Base-by-base conservation (phyloP, 2,113 vertebrate species). In the Ptilorrhoa leucosticta region DNA sequence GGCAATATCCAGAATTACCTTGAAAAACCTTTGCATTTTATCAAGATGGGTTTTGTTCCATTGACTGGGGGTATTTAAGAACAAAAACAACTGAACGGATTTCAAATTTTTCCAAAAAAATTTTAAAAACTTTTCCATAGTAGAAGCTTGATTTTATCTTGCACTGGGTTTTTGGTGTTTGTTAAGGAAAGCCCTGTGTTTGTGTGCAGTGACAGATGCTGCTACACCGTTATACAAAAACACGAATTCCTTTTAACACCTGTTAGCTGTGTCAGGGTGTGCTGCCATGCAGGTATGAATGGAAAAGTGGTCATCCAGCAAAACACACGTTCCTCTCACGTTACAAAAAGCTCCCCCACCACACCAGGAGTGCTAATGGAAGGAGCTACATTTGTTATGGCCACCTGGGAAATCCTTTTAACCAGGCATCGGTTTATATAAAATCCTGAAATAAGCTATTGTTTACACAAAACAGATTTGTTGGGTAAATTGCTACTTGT, bases 401-500 rank as follows among this genome's bases (percentile, higher is more conserved):
- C 13, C 83, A 66, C 54, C 51, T 70, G 76, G 50, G 89, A 92
- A 90, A 93, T 86, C 54, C 40, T 82, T 91, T 50, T 69, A 93
- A 85, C 28, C 35, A 77, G 33, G 7, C 39, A 58, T 63, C 71
- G 51, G 7, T 83, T 90, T 65, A 69, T 42, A 88, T 45, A 80
- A 73, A 85, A 80, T 66, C 42, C 68, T 66, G 68, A 93, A 96
- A 92, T n/a, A 91, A 91, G 19, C 26, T 57, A 35, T 83, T 91
- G 63, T 83, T 94, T 93, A 77, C 66, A 90, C 30, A 39, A 65
- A 90, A 78, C 26, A 50, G 42, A 65, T 90, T 78, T 83, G 66
- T 76, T 70, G 28, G 44, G 18, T 50, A 88, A 92, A 73, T 73
- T 86, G 30, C 30, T 83, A n/a, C 35, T 80, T 44, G 22, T 42